A percentile compares a stretch with the other conserved stretches of the same genome.
These are phyloP conservation scores for Microplitis manilae DNA, from an alignment of 2,888 invertebrate species.

Conservation along the genomic window DNA sequence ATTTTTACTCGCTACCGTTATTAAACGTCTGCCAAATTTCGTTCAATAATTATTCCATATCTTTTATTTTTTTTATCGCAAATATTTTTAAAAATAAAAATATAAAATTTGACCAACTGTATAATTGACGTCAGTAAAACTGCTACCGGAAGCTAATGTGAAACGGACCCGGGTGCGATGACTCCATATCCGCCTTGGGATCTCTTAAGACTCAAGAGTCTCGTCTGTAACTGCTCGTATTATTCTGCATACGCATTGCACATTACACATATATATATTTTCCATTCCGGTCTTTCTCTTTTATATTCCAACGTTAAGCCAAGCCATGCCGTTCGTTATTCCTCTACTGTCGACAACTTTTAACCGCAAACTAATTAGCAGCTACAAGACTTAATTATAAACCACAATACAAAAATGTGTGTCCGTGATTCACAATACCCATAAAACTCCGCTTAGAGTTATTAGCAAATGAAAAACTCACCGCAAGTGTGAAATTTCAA, in stretches of 20 bases:
- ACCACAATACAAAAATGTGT: constrained; percentile 5
- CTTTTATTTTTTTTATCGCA: neutral
- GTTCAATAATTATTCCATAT: neutral
- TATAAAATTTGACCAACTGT: neutral
- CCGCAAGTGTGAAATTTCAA: no score
- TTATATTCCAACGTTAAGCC: neutral
- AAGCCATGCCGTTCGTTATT: neutral
- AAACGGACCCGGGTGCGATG: constrained; percentile 57
- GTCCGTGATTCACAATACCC: no score
- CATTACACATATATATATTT: constrained; percentile 26
- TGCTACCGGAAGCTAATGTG: constrained; percentile 47
- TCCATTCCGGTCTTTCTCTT: constrained; percentile 18
- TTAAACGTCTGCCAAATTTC: neutral
- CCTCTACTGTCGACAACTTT: constrained; percentile 1
- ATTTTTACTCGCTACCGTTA: neutral
- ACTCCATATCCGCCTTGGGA: constrained; percentile 60
- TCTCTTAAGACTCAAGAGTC: constrained; percentile 45
- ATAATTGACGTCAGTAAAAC: constrained; percentile 17
- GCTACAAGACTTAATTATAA: constrained; percentile 22
- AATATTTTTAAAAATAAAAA: neutral
- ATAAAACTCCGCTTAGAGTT: no score
- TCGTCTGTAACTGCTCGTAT: constrained; percentile 36
- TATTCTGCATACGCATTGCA: constrained; percentile 34
- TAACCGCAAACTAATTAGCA: constrained; percentile 33
- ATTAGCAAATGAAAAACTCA: no score